These are phyloP conservation scores for Ostrea denselamellosa DNA, from an alignment of 1,140 invertebrate genomes.

Conservation along the genomic window DNA sequence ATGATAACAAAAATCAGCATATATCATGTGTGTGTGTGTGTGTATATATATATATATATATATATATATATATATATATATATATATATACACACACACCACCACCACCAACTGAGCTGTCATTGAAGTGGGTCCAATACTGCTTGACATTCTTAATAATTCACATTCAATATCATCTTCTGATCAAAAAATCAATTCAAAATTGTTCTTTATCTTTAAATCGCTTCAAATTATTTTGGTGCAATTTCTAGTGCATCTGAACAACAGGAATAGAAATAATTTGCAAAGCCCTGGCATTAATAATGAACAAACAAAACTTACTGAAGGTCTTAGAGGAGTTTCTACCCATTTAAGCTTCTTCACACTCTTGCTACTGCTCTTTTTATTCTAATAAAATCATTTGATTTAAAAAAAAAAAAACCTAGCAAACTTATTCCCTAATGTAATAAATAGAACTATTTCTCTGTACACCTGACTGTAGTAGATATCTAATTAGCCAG, in stretches of 20 bases:
- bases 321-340: slow-evolving; percentile 8
- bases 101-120: neutral
- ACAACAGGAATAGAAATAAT: no score
- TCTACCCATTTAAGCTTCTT: neutral
- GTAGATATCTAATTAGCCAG: neutral
- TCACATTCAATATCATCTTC: no score
- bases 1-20: slow-evolving; percentile 13
- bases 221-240: no score
- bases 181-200: neutral
- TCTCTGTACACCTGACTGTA: neutral
- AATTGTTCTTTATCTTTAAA: no score
- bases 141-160: neutral
- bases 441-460: neutral
- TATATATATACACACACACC: no score
- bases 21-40: no score
- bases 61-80: no score
- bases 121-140: neutral
- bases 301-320: neutral
- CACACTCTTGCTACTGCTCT: neutral
- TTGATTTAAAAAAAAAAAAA: no score
- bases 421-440: neutral
- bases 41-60: no score
- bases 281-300: neutral
- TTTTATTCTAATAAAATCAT: neutral
- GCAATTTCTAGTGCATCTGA: no score